These are phyloP conservation scores for Micrasema longulum DNA, from an alignment of 1,140 invertebrate genomes.

Conservation along the genomic window DNA sequence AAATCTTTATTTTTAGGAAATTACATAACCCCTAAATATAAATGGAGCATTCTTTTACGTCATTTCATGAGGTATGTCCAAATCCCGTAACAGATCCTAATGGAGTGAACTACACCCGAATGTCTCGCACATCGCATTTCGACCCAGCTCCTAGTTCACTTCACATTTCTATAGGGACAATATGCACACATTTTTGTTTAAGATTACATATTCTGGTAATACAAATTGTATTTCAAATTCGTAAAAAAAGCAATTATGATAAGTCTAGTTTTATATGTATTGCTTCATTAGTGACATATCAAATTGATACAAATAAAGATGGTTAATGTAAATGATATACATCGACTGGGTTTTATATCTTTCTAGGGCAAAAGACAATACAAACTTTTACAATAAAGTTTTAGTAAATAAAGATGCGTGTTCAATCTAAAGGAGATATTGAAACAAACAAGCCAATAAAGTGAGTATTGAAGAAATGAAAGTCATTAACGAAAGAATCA, in stretches of 20 bases:
- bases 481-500: too few species aligned
- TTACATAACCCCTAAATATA: constrained; percentile 63
- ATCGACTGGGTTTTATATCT: constrained; percentile 45
- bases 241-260: constrained; percentile 54
- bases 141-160: constrained; percentile 11
- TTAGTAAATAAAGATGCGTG: constrained; percentile 41
- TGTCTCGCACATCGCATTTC: constrained; percentile 8
- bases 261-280: constrained; percentile 54
- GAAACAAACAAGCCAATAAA: constrained; percentile 40
- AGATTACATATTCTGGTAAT: constrained; percentile 55
- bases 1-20: constrained; percentile 68
- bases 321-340: constrained; percentile 47
- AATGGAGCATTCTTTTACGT: constrained; percentile 57
- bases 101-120: constrained; percentile 25
- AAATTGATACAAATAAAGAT: constrained; percentile 49
- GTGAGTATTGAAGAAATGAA: constrained; percentile 40
- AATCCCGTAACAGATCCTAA: constrained; percentile 57
- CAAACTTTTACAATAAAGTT: constrained; percentile 36
- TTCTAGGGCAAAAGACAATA: constrained; percentile 37
- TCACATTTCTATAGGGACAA: constrained; percentile 50
- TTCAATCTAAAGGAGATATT: constrained; percentile 37
- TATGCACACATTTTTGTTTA: constrained; percentile 54
- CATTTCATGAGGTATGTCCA: constrained; percentile 56
- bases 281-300: constrained; percentile 54
- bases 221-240: constrained; percentile 51